Conservation (phyloP, 2,888 invertebrate species). For the Eurytoma californica region DNA sequence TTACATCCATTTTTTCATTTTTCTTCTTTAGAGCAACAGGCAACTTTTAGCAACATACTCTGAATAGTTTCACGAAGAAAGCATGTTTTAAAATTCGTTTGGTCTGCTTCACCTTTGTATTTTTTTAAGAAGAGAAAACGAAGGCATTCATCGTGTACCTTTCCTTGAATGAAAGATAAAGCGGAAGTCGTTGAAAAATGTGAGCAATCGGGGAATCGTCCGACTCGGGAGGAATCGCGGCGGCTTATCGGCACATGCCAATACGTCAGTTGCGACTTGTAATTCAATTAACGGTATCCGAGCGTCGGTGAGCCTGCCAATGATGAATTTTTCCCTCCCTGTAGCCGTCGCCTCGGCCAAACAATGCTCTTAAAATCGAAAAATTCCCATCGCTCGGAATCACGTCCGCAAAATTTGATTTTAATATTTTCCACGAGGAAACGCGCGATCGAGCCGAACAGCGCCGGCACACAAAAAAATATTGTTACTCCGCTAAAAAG, state of each 20-base stretch:
- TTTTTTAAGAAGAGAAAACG: too few species aligned
- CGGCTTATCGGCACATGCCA: slow-evolving; percentile 31
- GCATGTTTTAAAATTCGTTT: too few species aligned
- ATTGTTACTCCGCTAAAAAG: too few species aligned
- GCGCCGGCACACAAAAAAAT: too few species aligned
- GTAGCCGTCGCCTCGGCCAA: neutral
- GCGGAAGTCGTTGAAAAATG: neutral
- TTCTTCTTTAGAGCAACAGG: too few species aligned
- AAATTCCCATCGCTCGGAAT: too few species aligned
- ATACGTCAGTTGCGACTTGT: slow-evolving; percentile 14
- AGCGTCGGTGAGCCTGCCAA: slow-evolving; percentile 18
- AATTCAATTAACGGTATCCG: slow-evolving; percentile 31
- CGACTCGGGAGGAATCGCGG: neutral
- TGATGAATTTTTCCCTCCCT: slow-evolving; percentile 11
- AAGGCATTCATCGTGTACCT: neutral
- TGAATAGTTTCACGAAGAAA: too few species aligned
- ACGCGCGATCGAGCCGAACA: too few species aligned
- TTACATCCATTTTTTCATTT: too few species aligned
- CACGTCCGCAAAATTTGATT: neutral
- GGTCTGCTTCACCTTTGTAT: too few species aligned
- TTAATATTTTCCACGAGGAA: neutral
- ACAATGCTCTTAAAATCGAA: neutral
- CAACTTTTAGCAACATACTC: too few species aligned
- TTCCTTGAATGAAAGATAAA: neutral
- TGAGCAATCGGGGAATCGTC: neutral